Evolutionary conservation across 2,888 invertebrate species (phyloP).

Genomic region (Craniophora ligustri): DNA sequence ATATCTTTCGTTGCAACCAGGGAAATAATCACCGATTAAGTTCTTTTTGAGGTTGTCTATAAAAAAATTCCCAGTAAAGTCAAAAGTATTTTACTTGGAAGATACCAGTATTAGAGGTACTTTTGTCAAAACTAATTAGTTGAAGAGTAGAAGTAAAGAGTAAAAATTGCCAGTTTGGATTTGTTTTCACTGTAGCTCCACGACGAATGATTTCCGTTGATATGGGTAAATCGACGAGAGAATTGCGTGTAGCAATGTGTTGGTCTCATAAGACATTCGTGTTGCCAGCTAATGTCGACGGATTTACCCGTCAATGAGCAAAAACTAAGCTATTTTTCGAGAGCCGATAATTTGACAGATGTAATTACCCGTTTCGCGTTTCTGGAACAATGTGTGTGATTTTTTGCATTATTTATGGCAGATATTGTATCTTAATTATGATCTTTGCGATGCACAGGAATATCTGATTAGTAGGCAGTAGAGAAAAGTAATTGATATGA

Average conservation of each 20-base stretch:
- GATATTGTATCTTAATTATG: slow-evolving; percentile 8
- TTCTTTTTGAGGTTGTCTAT: too few relatives aligned
- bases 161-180: too few relatives aligned
- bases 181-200: too few relatives aligned
- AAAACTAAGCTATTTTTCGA: slow-evolving; percentile 62
- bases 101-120: too few relatives aligned
- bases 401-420: slow-evolving; percentile 28
- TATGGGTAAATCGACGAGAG: slow-evolving; percentile 20
- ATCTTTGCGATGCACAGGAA: slow-evolving; percentile 6
- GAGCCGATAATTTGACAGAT: slow-evolving; percentile 55
- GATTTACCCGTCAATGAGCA: slow-evolving; percentile 63
- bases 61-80: too few relatives aligned
- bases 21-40: too few relatives aligned
- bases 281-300: slow-evolving; percentile 54
- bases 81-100: too few relatives aligned
- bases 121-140: too few relatives aligned
- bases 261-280: slow-evolving; percentile 31
- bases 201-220: slow-evolving; percentile 21
- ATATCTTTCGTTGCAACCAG: too few relatives aligned
- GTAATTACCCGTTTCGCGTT: slow-evolving; percentile 52
- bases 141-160: too few relatives aligned
- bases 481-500: not conserved
- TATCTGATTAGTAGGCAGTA: not conserved
- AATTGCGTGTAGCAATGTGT: slow-evolving; percentile 52
- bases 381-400: slow-evolving; percentile 20